Conservation (phyloP, 2,888 invertebrate genomes). For the Girardia tigrina region DNA sequence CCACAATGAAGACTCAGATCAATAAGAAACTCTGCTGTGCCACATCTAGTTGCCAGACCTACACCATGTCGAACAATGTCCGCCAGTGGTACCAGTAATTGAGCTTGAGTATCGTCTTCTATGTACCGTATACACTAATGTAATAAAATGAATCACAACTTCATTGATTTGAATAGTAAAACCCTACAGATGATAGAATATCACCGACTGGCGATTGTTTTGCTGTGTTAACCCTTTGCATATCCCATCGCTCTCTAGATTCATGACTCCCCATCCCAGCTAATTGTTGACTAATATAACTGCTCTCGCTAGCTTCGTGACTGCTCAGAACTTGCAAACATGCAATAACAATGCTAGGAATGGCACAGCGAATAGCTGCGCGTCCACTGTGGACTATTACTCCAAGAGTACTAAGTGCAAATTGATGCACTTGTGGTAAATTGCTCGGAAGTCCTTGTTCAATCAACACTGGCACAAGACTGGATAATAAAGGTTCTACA, state of each 20-base stretch:
- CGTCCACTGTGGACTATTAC: conserved; percentile 68
- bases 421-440: conserved; percentile 59
- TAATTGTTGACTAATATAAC: conserved; percentile 64
- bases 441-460: conserved; percentile 66
- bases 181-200: conserved; percentile 59
- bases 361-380: conserved; percentile 64
- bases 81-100: conserved; percentile 61
- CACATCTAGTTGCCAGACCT: conserved; percentile 66
- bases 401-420: conserved; percentile 57
- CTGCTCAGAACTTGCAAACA: conserved; percentile 63
- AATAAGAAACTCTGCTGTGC: conserved; percentile 36
- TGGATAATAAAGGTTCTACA: neutral
- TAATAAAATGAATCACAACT: no score
- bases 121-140: neutral
- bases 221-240: conserved; percentile 54
- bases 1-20: conserved; percentile 27
- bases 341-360: conserved; percentile 67
- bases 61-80: conserved; percentile 68
- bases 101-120: conserved; percentile 55
- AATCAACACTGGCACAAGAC: conserved; percentile 61
- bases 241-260: conserved; percentile 56
- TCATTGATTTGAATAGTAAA: no score
- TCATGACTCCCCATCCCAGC: conserved; percentile 57
- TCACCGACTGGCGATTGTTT: conserved; percentile 74
- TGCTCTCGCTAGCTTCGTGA: conserved; percentile 65